Percentiles rank a stretch among this genome's conserved stretches.
Conservation (phyloP, 2,888 invertebrate genomes). For the Euspilapteryx auroguttella region DNA sequence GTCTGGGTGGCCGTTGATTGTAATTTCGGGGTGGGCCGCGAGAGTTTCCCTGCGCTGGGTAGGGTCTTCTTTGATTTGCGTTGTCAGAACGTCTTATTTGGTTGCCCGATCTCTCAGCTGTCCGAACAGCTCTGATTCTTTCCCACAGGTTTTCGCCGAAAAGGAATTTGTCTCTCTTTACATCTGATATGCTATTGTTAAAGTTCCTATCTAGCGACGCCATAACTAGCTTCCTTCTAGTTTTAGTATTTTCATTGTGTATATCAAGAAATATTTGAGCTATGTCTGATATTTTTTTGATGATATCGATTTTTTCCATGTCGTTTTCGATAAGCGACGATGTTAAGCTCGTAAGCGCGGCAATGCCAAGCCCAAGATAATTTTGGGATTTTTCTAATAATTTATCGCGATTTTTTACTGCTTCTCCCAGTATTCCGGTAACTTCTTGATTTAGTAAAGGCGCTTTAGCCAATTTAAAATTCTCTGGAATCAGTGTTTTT, state of each 20-base stretch:
- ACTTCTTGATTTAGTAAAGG: conserved; percentile 7
- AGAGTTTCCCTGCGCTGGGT: background rate
- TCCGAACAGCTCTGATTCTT: conserved; percentile 2
- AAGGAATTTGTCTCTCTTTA: conserved; percentile 1
- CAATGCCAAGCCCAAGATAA: conserved; percentile 5
- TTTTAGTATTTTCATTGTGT: conserved; percentile 2
- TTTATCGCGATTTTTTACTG: conserved; percentile 5
- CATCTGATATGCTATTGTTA: background rate
- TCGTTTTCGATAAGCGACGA: conserved; percentile 4
- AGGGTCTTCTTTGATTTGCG: background rate
- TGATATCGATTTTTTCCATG: conserved; percentile 3
- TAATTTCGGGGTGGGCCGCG: background rate
- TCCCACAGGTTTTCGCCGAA: conserved; percentile 3
- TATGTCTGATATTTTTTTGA: conserved; percentile 1
- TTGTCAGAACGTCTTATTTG: conserved; percentile 1
- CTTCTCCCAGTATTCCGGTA: conserved; percentile 3
- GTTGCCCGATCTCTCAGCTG: conserved; percentile 4
- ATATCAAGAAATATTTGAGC: background rate
- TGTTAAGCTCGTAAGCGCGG: conserved; percentile 2
- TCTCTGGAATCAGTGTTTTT: conserved; percentile 3
- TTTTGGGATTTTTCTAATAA: conserved; percentile 6
- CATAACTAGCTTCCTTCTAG: conserved; percentile 1
- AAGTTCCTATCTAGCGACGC: conserved; percentile 3
- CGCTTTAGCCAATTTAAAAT: conserved; percentile 5
- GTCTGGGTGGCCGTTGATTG: background rate